Base-by-base conservation (phyloP, 2,113 vertebrate species). In the Melanerpes formicivorus region DNA sequence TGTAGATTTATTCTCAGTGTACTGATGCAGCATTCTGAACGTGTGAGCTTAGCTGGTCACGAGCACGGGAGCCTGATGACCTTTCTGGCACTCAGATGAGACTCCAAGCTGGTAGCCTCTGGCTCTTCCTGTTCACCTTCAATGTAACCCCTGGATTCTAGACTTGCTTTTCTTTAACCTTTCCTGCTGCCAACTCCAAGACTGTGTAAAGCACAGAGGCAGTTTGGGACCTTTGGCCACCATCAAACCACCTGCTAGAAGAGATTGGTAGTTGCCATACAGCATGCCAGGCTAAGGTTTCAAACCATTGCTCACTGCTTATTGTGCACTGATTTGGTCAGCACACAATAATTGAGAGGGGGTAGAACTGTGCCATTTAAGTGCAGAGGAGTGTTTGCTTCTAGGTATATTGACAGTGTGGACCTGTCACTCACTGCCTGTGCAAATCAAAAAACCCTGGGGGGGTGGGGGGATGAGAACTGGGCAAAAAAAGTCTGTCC, bases 11-110 rank as follows among this genome's bases (percentile, higher is more conserved):
- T 34, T 73, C 56, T 78, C n/a, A 7, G 23, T 27, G 54, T 37
- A 17, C 15, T 55, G 32, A 22, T 87, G 70, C 59, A 70, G 73
- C 18, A 3, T 42, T 90, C 19, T 69, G 82, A 69, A 29, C 23
- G 30, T n/a, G 27, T 54, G 72, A 63, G 27, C 74, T 87, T 30
- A 30, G 54, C 63, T 84, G 70, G 59, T 86, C 8, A 1, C 3
- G 10, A 37, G 29, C 42, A 17, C 0, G 0, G 40, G 77, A 70
- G 27, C 58, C 5, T 3, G 1, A 6, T 37, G 71, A 52, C 23
- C 46, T 62, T 70, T 25, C 34, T 80, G 78, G 37, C 30, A 15
- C 34, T 80, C 19, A 7, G 15, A 16, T 22, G 74, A 40, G 34
- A 17, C 58, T 79, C 81, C 32, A 63, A 29, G 56, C 14, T 2